Base-by-base conservation (phyloP, 2,113 vertebrate species). In the Melierax canorus region DNA sequence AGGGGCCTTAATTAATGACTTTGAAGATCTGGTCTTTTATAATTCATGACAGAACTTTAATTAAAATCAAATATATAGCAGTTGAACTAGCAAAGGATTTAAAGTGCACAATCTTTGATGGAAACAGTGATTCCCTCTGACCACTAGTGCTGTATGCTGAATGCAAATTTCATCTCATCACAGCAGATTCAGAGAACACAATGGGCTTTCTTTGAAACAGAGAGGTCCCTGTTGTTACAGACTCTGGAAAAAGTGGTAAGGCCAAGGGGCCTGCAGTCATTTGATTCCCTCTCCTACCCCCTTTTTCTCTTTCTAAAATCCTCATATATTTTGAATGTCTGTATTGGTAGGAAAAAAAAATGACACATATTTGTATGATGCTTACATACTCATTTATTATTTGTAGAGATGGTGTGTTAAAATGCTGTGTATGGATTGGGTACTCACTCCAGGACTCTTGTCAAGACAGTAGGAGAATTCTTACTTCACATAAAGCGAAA, bases 41-140 rank as follows among this genome's bases (percentile, higher is more conserved):
- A 97, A 94, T 97, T 97, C 91, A 97, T 97, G 96, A 71, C 96
- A 96, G 91, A 95, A 93, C 89, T 96, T 96, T 97, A 98, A 97
- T 97, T 97, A 97, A 97, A 97, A 95, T 95, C 82, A 95, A 94
- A 96, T 87, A 85, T 56, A 95, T 78, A 93, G 89, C 66, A 64
- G 82, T 89, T 81, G 89, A 97, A 94, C 71, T 95, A 94, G 94
- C 96, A 96, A 94, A 97, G 94, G 94, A 95, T 95, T 97, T 97
- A 90, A 95, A 97, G 92, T 82, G 85, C 87, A 87, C 72, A 58
- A 0, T 94, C 94, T 92, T 84, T 91, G 94, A 93, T 76, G 75
- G 87, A 94, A 80, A 90, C 82, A 73, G 86, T 88, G 96, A 95
- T 96, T 97, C 73, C 91, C 94, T 92, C 73, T 94, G 94, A 97